A percentile compares a stretch with the other conserved stretches of the same genome.
Evolutionary conservation across 1,140 invertebrate genomes (phyloP).

Genomic region (Probaryconus sp.): DNA sequence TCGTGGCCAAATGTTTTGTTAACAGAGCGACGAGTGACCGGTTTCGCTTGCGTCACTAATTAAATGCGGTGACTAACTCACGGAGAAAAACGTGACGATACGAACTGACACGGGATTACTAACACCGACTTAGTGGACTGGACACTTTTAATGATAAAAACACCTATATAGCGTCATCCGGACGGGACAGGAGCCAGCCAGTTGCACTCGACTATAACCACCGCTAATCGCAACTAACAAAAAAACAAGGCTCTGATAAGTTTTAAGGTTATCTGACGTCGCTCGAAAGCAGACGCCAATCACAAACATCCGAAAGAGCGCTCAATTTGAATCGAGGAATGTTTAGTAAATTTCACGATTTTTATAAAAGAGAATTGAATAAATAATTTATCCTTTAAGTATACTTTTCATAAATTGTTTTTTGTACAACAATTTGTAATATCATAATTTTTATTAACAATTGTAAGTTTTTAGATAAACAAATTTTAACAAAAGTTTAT

Average conservation of each 20-base stretch:
- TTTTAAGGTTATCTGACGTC: conserved; percentile 14
- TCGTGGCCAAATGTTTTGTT: conserved; percentile 70
- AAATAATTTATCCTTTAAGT: too few relatives aligned
- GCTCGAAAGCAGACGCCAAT: too few relatives aligned
- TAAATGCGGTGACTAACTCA: conserved; percentile 44
- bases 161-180: conserved; percentile 59
- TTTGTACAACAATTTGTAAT: too few relatives aligned
- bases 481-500: too few relatives aligned
- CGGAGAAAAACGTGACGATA: conserved; percentile 48
- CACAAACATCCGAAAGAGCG: too few relatives aligned
- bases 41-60: conserved; percentile 51
- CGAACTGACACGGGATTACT: conserved; percentile 52
- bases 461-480: too few relatives aligned
- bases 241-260: conserved; percentile 19
- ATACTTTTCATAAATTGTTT: too few relatives aligned
- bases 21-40: conserved; percentile 41
- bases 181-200: conserved; percentile 37
- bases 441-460: too few relatives aligned
- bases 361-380: too few relatives aligned
- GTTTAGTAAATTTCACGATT: too few relatives aligned
- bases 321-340: too few relatives aligned
- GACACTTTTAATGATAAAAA: conserved; percentile 63
- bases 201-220: neutral
- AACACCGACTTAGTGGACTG: conserved; percentile 59
- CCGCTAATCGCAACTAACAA: conserved; percentile 13